Evolutionary conservation across 2,888 invertebrate genomes (phyloP).

Genomic region (Parnassius glacialis): DNA sequence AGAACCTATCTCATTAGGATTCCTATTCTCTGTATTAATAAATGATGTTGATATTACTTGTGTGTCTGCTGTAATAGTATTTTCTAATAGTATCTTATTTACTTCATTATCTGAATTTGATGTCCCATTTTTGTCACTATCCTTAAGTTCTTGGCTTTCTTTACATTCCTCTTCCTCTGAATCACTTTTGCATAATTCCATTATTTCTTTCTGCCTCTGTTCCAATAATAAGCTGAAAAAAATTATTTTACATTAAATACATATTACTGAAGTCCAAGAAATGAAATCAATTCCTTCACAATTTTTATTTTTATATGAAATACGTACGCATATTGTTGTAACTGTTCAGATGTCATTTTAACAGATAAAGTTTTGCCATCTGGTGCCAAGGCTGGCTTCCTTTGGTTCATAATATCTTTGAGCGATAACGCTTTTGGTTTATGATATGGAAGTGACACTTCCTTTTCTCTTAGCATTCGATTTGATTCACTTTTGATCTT

Average conservation of each 20-base stretch:
- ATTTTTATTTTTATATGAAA: not conserved
- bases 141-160: constrained; percentile 12
- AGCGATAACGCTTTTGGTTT: constrained; percentile 89
- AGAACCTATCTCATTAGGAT: not conserved
- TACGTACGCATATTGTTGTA: constrained; percentile 84
- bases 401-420: constrained; percentile 86
- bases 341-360: constrained; percentile 85
- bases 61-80: not conserved
- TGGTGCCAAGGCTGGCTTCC: constrained; percentile 55
- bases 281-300: too few species aligned
- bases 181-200: constrained; percentile 88
- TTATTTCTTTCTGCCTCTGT: constrained; percentile 87
- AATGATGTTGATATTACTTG: not conserved
- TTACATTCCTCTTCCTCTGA: constrained; percentile 74
- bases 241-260: not conserved
- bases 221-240: constrained; percentile 83
- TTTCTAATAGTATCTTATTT: not conserved
- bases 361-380: constrained; percentile 70
- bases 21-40: not conserved
- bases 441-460: constrained; percentile 91
- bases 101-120: not conserved
- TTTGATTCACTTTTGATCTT: constrained; percentile 92
- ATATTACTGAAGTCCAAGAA: too few species aligned
- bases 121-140: constrained; percentile 1
- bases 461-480: constrained; percentile 87